Percentiles rank a stretch among this genome's conserved stretches.
phyloP scores from a whole-genome alignment of 2,113 vertebrate species.

The Pomatorhinus ruficollis region DNA sequence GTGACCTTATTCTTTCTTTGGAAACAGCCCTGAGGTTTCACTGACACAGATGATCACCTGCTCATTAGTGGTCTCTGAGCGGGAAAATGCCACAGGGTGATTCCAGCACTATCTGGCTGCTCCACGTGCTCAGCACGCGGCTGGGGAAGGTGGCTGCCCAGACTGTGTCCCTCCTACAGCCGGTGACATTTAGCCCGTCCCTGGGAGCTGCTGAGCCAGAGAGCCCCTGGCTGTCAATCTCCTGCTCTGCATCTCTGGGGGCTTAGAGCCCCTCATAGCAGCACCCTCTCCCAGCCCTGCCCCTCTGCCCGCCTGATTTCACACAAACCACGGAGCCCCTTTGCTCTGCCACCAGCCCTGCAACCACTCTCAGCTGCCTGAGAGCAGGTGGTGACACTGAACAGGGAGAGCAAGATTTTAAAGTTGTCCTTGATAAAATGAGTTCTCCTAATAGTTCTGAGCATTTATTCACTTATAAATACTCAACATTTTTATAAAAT shows the following conservation, averaged over 20 bases:
- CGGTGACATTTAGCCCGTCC: background rate
- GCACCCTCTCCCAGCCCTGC: background rate
- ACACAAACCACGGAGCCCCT: background rate
- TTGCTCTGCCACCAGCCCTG: fast-evolving
- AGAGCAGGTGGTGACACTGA: fast-evolving
- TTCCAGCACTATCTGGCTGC: background rate
- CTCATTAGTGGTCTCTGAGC: background rate
- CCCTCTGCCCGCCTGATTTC: background rate
- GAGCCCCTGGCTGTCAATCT: background rate
- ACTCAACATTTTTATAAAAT: background rate
- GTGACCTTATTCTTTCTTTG: background rate
- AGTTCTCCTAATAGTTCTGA: background rate
- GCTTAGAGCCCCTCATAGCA: background rate
- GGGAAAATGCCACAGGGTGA: background rate
- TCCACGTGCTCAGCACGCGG: fast-evolving
- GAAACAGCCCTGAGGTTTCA: background rate
- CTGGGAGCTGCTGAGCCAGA: background rate
- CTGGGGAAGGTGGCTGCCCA: fast-evolving
- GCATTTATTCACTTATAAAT: background rate
- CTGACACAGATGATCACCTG: background rate
- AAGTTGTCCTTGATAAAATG: background rate
- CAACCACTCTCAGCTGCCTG: background rate
- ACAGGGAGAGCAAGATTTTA: background rate
- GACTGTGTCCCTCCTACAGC: background rate
- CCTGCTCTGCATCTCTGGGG: background rate